Conservation (phyloP, 2,797 vertebrate species). For the Acanthurus tractus region DNA sequence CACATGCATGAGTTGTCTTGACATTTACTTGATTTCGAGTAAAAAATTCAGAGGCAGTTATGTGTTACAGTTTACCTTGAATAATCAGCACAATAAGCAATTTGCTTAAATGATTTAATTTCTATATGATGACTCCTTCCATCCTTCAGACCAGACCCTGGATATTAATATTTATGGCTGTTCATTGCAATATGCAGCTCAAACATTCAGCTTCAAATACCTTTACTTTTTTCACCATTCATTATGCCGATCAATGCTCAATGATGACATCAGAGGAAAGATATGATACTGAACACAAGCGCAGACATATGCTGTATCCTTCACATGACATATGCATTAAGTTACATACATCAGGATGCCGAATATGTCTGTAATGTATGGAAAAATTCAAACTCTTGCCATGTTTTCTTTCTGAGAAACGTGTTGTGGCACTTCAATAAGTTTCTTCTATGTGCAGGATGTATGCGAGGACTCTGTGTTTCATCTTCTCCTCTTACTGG, state of each 20-base stretch:
- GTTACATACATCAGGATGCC: not conserved
- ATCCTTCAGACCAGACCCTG: not conserved
- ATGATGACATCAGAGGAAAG: not conserved
- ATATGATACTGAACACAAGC: not conserved
- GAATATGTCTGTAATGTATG: not conserved
- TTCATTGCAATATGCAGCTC: not conserved
- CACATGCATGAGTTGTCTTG: not conserved
- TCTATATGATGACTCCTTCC: not conserved
- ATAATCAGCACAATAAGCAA: not conserved
- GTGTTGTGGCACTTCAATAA: not conserved
- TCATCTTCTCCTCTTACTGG: constrained; percentile 1
- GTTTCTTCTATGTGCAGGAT: constrained; percentile 7
- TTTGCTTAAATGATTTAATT: not conserved
- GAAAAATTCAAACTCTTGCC: not conserved
- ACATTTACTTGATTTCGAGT: not conserved
- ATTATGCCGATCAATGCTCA: not conserved
- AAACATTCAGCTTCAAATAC: not conserved
- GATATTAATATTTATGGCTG: not conserved
- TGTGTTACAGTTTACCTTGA: not conserved
- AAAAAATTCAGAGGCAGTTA: not conserved
- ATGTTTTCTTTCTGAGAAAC: constrained; percentile 8
- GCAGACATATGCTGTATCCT: not conserved
- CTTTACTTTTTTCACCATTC: not conserved
- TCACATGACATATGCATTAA: not conserved
- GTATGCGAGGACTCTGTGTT: not conserved